Evolutionary conservation across 2,113 vertebrate genomes (phyloP).

Genomic region (Emydocephalus ijimae): DNA sequence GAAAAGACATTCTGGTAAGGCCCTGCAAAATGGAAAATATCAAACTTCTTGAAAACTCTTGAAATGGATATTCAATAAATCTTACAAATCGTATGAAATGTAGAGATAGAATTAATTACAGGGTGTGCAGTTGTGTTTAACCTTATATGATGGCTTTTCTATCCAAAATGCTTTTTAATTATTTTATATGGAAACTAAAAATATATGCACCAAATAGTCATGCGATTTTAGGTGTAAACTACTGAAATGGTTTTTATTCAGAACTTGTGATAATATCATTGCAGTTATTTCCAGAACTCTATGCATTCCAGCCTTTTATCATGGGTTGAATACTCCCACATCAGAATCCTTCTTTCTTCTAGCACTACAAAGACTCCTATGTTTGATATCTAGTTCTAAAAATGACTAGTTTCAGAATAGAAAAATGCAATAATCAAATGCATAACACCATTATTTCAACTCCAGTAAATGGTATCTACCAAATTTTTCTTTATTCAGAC

Average conservation of each 20-base stretch:
- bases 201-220: background rate
- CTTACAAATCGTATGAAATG: background rate
- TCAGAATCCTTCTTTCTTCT: background rate
- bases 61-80: background rate
- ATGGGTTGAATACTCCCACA: background rate
- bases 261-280: background rate
- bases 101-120: background rate
- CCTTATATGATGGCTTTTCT: background rate
- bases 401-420: background rate
- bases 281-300: background rate
- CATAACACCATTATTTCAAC: background rate
- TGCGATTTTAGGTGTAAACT: background rate
- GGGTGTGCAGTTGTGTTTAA: background rate
- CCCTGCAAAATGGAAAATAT: constrained; percentile 72
- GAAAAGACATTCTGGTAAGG: constrained; percentile 94
- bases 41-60: background rate
- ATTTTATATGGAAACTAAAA: background rate
- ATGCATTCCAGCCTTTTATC: background rate
- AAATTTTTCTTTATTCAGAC: background rate
- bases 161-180: constrained; percentile 16
- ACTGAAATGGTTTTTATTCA: background rate
- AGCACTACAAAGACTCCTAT: background rate
- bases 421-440: constrained; percentile 4
- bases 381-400: background rate
- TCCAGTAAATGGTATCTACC: constrained; percentile 4